A percentile compares a stretch with the other conserved stretches of the same genome.
These are phyloP conservation scores for Noctua janthe DNA, from an alignment of 2,888 invertebrate genomes.

Conservation along the genomic window DNA sequence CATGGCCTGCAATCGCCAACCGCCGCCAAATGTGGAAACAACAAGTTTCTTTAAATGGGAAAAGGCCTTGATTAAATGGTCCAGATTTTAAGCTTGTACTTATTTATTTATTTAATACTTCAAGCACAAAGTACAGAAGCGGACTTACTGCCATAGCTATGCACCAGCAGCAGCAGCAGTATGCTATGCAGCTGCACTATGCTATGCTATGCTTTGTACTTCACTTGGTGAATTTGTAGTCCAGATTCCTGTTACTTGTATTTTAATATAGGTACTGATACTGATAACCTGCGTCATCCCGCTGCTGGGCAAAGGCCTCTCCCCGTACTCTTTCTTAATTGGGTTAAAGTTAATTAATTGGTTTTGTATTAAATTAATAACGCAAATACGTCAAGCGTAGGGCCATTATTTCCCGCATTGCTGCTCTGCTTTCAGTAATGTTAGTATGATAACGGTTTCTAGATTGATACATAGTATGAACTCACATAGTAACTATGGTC, in stretches of 20 bases:
- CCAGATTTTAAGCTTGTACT: not conserved
- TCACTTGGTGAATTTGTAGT: not conserved
- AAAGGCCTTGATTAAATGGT: not conserved
- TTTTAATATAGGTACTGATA: not conserved
- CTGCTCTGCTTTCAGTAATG: not conserved
- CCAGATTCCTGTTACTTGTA: not conserved
- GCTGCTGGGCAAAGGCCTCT: too few species aligned
- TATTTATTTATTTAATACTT: too few species aligned
- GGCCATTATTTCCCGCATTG: not conserved
- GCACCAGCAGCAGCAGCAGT: too few species aligned
- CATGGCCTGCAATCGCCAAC: not conserved
- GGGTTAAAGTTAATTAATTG: too few species aligned
- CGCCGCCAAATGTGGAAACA: not conserved
- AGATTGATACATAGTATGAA: constrained; percentile 51
- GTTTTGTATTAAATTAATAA: too few species aligned
- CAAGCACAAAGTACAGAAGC: too few species aligned
- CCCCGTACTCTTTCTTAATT: too few species aligned
- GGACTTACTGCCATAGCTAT: too few species aligned
- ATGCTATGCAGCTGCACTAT: too few species aligned
- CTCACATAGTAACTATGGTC: constrained; percentile 92
- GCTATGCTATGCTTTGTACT: not conserved
- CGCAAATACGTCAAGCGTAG: not conserved
- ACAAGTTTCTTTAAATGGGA: not conserved
- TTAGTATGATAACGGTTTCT: not conserved
- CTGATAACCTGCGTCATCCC: too few species aligned